Percentiles rank a stretch among this genome's conserved stretches.
Evolutionary conservation across 92 coral and sea anemone genomes (phyloP).

Genomic region (Epizoanthus stellaris): DNA sequence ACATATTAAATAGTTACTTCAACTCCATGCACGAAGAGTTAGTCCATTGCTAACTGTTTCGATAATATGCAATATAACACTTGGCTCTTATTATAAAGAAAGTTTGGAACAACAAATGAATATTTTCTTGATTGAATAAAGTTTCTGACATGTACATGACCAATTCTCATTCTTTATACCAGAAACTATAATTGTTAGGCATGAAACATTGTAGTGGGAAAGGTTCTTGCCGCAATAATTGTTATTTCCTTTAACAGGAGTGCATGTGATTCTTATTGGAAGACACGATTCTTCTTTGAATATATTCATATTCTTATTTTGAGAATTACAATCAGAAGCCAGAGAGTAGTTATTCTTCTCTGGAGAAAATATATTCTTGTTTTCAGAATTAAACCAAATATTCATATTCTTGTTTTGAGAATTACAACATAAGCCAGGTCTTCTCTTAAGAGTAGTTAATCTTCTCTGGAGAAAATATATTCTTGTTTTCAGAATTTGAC

Average conservation of each 20-base stretch:
- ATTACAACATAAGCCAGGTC: conserved; percentile 7
- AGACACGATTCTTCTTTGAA: not conserved
- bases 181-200: conserved; percentile 1
- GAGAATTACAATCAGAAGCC: conserved; percentile 15
- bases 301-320: conserved; percentile 12
- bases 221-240: not conserved
- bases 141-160: not conserved
- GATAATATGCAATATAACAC: no score
- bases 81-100: not conserved
- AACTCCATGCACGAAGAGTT: no score
- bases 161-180: conserved; percentile 11
- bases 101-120: conserved; percentile 2
- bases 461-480: conserved; percentile 5
- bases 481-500: conserved; percentile 20
- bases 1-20: no score
- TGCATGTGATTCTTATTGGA: not conserved
- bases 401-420: conserved; percentile 5
- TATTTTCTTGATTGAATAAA: conserved; percentile 3
- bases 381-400: conserved; percentile 26
- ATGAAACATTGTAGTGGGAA: not conserved
- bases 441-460: conserved; percentile 17
- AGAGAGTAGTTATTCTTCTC: not conserved
- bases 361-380: not conserved
- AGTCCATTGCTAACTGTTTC: no score
- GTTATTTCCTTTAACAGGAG: conserved; percentile 13